Base-by-base conservation (phyloP, 2,113 vertebrate species). In the Rhinoderma darwinii region DNA sequence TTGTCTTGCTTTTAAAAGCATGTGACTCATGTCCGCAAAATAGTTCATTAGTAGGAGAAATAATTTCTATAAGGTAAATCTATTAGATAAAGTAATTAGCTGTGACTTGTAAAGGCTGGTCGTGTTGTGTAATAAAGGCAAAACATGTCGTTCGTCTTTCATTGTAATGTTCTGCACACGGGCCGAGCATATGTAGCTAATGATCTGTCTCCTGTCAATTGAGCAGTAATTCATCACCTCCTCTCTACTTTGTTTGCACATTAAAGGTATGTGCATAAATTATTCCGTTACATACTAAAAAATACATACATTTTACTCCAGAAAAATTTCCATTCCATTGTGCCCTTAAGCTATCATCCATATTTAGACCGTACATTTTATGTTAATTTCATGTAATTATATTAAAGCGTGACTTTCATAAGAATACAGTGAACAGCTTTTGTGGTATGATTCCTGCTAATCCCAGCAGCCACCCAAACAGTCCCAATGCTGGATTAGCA, bases 121-220 rank as follows among this genome's bases (percentile, higher is more conserved):
- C 56, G 25, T 81, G 54, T 43, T 81, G 78, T 81, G 54, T 81
- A 61, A 63, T 81, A 81, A 74, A 74, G 68, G 68, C 68, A 84
- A 74, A 73, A 84, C 68, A 84, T 41, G 68, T 73, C 25, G 82
- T 73, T 74, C 20, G 44, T 73, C 66, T 73, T 84, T 81, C 66
- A 41, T 56, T 84, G 63, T 84, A 74, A 54, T 74, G 66, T 84
- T 74, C 68, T 50, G 47, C 68, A 73, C 68, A 54, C 50, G 44
- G 51, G 54, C 68, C 66, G 30, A 56, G 68, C 82, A 84, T 73
- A 84, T 73, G 82, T 74, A 84, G 68, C 82, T 84, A 84, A 84
- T 84, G 82, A 84, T 84, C 82, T 84, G 82, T 84, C 82, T 72
- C 82, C 82, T 84, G 82, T 84, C 68, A 74, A 54, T 73, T 41